These are phyloP conservation scores for Cecropterus lyciades DNA, from an alignment of 1,140 invertebrate genomes.

Conservation along the genomic window DNA sequence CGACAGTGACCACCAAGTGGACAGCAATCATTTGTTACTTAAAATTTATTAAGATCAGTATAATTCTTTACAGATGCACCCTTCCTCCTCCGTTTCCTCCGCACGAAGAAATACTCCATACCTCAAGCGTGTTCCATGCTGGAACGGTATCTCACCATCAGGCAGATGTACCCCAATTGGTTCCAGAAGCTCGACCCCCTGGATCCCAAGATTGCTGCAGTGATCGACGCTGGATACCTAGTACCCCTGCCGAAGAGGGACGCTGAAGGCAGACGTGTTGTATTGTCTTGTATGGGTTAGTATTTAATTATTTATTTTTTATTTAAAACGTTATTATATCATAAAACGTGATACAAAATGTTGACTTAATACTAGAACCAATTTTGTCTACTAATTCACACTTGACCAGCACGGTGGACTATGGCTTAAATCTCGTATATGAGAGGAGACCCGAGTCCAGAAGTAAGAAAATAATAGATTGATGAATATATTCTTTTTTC, in stretches of 20 bases:
- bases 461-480: too few species aligned
- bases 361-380: too few species aligned
- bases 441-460: too few species aligned
- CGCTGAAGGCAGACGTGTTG: slow-evolving; percentile 88
- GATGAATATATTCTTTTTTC: too few species aligned
- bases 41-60: too few species aligned
- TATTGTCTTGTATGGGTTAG: slow-evolving; percentile 90
- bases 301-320: not conserved
- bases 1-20: too few species aligned
- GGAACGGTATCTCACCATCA: slow-evolving; percentile 92
- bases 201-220: slow-evolving; percentile 89
- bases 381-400: too few species aligned
- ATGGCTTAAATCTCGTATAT: too few species aligned
- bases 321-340: too few species aligned
- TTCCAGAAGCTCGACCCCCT: slow-evolving; percentile 91
- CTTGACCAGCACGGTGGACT: too few species aligned
- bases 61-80: slow-evolving; percentile 86
- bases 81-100: slow-evolving; percentile 92
- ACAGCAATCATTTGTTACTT: too few species aligned
- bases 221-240: slow-evolving; percentile 92
- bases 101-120: slow-evolving; percentile 94
- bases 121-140: slow-evolving; percentile 93
- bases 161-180: slow-evolving; percentile 92
- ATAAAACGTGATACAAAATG: too few species aligned
- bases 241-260: slow-evolving; percentile 91